These are phyloP conservation scores for Zaprionus vittiger DNA, from an alignment of 1,140 invertebrate species.

Conservation along the genomic window DNA sequence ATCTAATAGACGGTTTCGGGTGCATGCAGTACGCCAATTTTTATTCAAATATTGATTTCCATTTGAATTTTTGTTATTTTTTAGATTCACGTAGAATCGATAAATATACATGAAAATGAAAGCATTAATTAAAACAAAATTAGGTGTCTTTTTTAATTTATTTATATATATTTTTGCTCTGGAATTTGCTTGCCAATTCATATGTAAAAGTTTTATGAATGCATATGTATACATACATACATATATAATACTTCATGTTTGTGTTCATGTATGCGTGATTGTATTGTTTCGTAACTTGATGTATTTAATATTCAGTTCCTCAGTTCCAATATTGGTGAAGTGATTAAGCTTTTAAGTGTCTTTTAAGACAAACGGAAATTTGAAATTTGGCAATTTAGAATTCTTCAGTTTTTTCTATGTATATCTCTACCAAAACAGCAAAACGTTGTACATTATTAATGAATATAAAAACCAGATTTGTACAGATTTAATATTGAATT, in stretches of 20 bases:
- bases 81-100: slow-evolving; percentile 34
- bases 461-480: neutral
- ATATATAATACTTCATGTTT: slow-evolving; percentile 4
- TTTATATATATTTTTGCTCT: slow-evolving; percentile 17
- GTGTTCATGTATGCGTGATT: slow-evolving; percentile 47
- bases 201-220: slow-evolving; percentile 5
- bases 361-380: neutral
- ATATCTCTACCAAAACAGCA: neutral
- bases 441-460: neutral
- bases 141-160: slow-evolving; percentile 29
- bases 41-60: neutral
- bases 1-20: slow-evolving; percentile 73
- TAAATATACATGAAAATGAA: slow-evolving; percentile 44
- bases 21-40: slow-evolving; percentile 75
- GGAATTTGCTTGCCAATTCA: slow-evolving; percentile 47
- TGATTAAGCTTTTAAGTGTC: neutral
- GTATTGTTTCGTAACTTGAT: slow-evolving; percentile 31
- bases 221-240: slow-evolving; percentile 17
- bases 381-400: neutral
- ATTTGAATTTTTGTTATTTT: slow-evolving; percentile 38
- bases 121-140: slow-evolving; percentile 60
- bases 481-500: neutral
- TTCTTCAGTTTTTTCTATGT: neutral
- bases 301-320: neutral
- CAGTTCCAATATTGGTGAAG: neutral